These are phyloP conservation scores for Apis dorsata DNA, from an alignment of 1,140 invertebrate species.

Conservation along the genomic window DNA sequence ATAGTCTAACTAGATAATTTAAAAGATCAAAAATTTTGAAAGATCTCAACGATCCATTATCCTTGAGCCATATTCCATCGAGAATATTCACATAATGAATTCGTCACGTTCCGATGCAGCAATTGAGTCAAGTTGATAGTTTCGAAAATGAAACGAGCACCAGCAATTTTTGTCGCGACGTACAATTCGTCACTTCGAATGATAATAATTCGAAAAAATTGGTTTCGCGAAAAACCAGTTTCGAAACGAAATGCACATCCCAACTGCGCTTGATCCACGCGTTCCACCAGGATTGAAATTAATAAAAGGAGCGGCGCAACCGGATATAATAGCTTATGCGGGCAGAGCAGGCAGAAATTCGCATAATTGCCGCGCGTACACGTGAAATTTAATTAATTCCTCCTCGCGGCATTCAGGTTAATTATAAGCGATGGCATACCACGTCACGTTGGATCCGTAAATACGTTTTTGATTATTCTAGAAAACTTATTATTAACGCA, in stretches of 20 bases:
- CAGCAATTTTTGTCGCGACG: no score
- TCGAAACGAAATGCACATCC: neutral
- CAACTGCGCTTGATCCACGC: neutral
- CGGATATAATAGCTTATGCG: neutral
- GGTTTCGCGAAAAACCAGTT: neutral
- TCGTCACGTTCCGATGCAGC: no score
- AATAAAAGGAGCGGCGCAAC: neutral
- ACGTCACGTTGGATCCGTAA: neutral
- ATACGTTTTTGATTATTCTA: conserved; percentile 1
- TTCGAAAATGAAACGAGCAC: no score
- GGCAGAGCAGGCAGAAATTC: conserved; percentile 1
- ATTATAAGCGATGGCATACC: conserved; percentile 19
- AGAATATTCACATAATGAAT: no score
- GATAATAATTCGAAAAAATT: no score
- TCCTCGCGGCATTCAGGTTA: conserved; percentile 20
- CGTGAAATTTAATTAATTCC: conserved; percentile 40
- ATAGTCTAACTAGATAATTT: no score
- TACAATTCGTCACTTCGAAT: no score
- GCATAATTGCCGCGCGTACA: conserved; percentile 5
- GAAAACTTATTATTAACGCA: conserved; percentile 3
- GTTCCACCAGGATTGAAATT: conserved; percentile 2
- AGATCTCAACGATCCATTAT: no score
- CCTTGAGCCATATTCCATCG: no score
- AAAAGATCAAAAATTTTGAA: no score
- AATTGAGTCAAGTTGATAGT: no score